Conservation (phyloP, 2,113 vertebrate genomes). For the Pluvianellus socialis region DNA sequence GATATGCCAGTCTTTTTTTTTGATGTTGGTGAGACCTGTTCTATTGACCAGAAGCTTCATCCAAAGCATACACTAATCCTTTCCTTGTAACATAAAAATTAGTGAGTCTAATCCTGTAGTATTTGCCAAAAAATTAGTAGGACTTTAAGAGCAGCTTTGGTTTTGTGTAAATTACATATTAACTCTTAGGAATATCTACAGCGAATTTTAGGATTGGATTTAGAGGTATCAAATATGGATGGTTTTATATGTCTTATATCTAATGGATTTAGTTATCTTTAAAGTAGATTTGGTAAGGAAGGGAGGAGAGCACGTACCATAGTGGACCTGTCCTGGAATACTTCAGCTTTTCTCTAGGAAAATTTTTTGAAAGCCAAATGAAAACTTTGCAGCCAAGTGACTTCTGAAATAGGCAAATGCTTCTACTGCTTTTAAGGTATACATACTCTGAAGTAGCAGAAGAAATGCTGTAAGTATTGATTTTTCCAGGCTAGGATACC, state of each 20-base stretch:
- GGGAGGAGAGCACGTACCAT: background rate
- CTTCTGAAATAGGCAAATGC: background rate
- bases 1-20: background rate
- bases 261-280: background rate
- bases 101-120: background rate
- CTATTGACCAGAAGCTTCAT: background rate
- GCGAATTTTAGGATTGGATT: background rate
- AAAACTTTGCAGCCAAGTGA: background rate
- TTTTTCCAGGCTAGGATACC: background rate
- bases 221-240: background rate
- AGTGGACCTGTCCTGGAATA: background rate
- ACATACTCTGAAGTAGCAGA: background rate
- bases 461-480: background rate
- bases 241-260: background rate
- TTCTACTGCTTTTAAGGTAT: background rate
- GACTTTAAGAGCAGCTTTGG: background rate
- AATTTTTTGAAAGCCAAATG: background rate
- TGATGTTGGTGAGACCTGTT: background rate
- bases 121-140: background rate
- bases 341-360: background rate
- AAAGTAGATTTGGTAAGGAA: background rate
- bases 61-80: background rate
- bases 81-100: background rate
- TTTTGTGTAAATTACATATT: background rate
- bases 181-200: background rate